Evolutionary conservation across 2,797 vertebrate species (phyloP).

Genomic region (Falco novaeseelandiae): DNA sequence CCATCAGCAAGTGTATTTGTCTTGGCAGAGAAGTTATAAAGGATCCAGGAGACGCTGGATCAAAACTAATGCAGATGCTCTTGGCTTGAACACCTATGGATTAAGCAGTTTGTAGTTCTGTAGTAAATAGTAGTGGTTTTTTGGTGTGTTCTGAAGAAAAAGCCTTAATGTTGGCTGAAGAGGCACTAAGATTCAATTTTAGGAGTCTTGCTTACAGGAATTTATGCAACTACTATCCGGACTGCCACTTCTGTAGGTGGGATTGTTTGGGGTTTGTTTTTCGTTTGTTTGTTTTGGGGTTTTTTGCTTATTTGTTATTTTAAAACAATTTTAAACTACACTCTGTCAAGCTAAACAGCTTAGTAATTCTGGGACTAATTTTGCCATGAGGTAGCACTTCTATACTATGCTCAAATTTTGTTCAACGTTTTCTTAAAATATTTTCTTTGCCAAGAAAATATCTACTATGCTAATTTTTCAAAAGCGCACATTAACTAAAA

Average conservation of each 20-base stretch:
- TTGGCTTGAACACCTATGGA: neutral
- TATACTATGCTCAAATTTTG: neutral
- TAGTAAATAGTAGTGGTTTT: fast-evolving
- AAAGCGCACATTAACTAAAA: neutral
- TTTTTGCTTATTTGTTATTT: neutral
- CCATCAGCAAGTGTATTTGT: neutral
- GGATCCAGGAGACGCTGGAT: neutral
- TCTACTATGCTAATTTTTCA: neutral
- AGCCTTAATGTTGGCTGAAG: neutral
- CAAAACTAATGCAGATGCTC: neutral
- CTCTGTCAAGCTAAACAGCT: neutral
- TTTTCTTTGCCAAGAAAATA: neutral
- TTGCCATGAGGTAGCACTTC: neutral
- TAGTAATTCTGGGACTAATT: neutral
- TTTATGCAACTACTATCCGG: neutral
- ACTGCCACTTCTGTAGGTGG: neutral
- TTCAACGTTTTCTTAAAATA: neutral
- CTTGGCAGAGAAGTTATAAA: neutral
- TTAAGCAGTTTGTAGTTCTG: neutral
- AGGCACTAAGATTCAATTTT: neutral
- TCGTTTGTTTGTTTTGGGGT: neutral
- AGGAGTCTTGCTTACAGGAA: neutral
- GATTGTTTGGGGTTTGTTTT: neutral
- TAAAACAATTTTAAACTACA: neutral
- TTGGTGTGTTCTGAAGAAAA: neutral